These are phyloP conservation scores for Papilio helenus DNA, from an alignment of 1,140 invertebrate species.

Conservation along the genomic window DNA sequence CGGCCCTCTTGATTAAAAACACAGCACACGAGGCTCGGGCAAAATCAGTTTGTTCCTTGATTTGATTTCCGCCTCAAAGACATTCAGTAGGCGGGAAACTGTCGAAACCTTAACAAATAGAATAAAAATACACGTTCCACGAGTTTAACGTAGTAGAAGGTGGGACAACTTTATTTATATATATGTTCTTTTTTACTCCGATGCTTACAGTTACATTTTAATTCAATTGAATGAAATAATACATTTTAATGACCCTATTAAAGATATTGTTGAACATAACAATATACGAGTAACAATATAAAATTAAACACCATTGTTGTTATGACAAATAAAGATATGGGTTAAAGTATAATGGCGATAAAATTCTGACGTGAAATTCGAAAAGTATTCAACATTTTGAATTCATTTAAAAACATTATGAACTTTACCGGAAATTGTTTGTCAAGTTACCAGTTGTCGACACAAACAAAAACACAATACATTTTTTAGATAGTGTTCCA, in stretches of 20 bases:
- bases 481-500: not conserved
- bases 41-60: slow-evolving; percentile 19
- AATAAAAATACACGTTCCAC: slow-evolving; percentile 8
- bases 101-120: slow-evolving; percentile 13
- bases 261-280: not conserved
- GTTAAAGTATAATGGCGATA: not conserved
- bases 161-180: slow-evolving; percentile 11
- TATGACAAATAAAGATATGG: too few species aligned
- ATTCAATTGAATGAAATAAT: not conserved
- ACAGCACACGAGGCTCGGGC: not conserved
- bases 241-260: not conserved
- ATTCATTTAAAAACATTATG: slow-evolving; percentile 3
- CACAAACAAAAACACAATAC: slow-evolving; percentile 1
- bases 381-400: not conserved
- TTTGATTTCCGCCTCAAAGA: slow-evolving; percentile 13
- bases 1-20: slow-evolving; percentile 17
- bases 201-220: not conserved
- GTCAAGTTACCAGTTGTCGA: not conserved
- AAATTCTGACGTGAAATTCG: not conserved
- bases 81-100: not conserved
- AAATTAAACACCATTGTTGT: too few species aligned
- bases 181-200: not conserved
- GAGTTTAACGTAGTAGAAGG: not conserved
- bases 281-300: too few species aligned
- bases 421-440: slow-evolving; percentile 9